Evolutionary conservation across 2,888 invertebrate genomes (phyloP), one percentile per base, ranked within the genome.

Genomic region (Anorthoa munda): DNA sequence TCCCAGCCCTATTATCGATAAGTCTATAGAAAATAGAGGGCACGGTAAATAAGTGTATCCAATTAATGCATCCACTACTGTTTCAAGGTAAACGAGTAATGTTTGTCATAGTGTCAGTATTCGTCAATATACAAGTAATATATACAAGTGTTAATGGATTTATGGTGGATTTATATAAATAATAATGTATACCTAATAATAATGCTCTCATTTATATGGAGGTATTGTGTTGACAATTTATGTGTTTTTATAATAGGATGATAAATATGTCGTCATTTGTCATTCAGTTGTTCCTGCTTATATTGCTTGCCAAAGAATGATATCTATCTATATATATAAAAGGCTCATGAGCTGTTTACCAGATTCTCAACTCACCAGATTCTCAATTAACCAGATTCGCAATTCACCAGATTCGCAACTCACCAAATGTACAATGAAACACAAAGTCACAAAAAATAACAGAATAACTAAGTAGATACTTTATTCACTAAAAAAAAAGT

Each of bases 191-290:
- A n/a, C n/a, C n/a, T n/a, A 58, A 68, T 46, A 65, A 53, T 82
- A 79, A 82, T 63, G 21, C 31, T 64, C 83, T 50, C 74, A 81
- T 81, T 83, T 59, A 69, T 75, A 77, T 77, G 72, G 46, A 75
- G 39, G 63, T 58, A 59, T 61, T 63, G 72, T 79, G 46, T 48
- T 67, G 23, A 48, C 23, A 50, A 72, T 79, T 69, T 82, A 83
- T 83, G 58, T 60, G 56, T 66, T 69, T 70, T 53, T 67, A 67
- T 78, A 72, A 72, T 78, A 26, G 3, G 50, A 26, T 26, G 21
- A 79, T 81, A 81, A 82, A 82, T 51, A 77, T 18, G 48, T 64
- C 59, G 7, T 18, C 26, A 59, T 64, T 0, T 21, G n/a, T 77
- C 21, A 46, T 50, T 7, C 12, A 3, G 13, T 51, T 59, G 13